Base-by-base conservation (phyloP, 2,113 vertebrate species). In the Salvelinus sp. region DNA sequence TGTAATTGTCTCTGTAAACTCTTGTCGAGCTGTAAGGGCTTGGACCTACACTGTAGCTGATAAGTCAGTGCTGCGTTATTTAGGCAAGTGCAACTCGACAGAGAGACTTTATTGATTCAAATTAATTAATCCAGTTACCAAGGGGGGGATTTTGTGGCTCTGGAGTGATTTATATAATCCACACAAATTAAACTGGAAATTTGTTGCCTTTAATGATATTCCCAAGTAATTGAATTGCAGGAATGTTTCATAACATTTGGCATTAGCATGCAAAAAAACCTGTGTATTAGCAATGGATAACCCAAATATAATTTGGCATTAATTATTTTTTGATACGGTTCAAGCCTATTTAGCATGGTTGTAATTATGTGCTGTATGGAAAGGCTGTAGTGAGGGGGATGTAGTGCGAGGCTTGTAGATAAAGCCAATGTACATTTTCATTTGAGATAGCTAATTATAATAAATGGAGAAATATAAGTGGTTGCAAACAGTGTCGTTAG, bases 91-190 rank as follows among this genome's bases (percentile, higher is more conserved):
- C 81, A 88, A 83, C 78, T 79, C 76, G 69, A 90, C 88, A 86
- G 82, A 89, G 84, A 86, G 83, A 91, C 83, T 90, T 90, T 92
- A 92, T 93, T 94, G 91, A 93, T 94, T 93, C 83, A 92, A 92
- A 93, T 93, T 91, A 93, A 93, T 94, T 92, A 93, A 93, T 94
- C 91, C 89, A 90, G 85, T 93, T 92, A 92, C 73, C 82, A 87
- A 88, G 85, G 85, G 84, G 78, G 78, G 90, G 90, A 92, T 92
- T 92, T 79, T 84, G 77, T 76, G 82, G 88, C 91, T 91, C 83
- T 76, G 81, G 79, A 86, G 86, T 83, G 85, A 90, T 81, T 93
- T 93, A 93, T 93, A 91, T 88, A 89, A 84, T 89, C 88, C 85
- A 80, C 86, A 90, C 88, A 92, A 92, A 94, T 93, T 91, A 91